These are phyloP conservation scores for Plumapathes pennacea DNA, from an alignment of 92 coral and sea anemone species.

Conservation along the genomic window DNA sequence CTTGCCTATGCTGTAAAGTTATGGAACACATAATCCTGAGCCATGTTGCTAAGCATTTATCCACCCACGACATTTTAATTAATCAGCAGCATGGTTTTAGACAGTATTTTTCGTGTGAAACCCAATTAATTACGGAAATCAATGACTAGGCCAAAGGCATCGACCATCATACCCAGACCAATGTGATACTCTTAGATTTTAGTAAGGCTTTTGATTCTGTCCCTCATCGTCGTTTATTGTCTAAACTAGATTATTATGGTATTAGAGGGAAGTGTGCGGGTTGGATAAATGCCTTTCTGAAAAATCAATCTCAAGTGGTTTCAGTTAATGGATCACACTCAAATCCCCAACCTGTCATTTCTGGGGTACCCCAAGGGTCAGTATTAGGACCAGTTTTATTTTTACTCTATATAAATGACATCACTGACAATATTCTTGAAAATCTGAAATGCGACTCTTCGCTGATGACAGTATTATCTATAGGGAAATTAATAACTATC, in stretches of 20 bases:
- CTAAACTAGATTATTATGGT: background rate
- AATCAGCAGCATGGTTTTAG: background rate
- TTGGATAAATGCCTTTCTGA: background rate
- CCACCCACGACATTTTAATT: background rate
- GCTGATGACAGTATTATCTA: constrained; percentile 54
- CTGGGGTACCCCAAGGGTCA: constrained; percentile 8
- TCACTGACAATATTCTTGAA: background rate
- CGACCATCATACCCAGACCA: background rate
- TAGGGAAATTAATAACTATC: constrained; percentile 14
- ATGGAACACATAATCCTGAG: constrained; percentile 28
- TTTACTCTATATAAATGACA: background rate
- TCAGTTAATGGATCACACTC: background rate
- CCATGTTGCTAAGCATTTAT: constrained; percentile 13
- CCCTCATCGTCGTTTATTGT: constrained; percentile 1
- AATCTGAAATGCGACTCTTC: constrained; percentile 41
- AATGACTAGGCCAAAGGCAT: background rate
- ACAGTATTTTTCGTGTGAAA: constrained; percentile 8
- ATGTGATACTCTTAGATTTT: background rate
- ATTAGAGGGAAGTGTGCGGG: background rate
- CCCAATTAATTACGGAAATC: background rate
- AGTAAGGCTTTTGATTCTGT: constrained; percentile 8
- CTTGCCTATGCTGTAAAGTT: constrained; percentile 30
- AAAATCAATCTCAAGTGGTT: background rate
- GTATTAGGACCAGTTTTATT: background rate
- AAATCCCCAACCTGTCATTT: background rate